Conservation (phyloP, 2,113 vertebrate genomes). For the Carassius gibelio region DNA sequence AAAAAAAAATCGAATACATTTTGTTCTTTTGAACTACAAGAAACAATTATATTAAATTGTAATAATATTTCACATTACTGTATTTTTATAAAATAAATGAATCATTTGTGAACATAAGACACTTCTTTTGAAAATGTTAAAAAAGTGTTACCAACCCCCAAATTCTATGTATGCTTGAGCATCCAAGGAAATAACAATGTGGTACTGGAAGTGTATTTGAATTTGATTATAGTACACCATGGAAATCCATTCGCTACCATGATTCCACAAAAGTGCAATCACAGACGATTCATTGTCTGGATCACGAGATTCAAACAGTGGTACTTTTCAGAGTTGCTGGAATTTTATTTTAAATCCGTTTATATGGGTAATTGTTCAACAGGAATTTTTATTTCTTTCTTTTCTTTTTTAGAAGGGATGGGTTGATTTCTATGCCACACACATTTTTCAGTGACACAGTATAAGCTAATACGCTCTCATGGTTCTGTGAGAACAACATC, state of each 20-base stretch:
- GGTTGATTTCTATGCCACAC: neutral
- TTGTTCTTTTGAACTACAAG: no score
- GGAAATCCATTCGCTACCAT: constrained; percentile 2
- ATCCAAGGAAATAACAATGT: constrained; percentile 31
- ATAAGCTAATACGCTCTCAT: constrained; percentile 43
- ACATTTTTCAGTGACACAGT: constrained; percentile 12
- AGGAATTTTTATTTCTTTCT: no score
- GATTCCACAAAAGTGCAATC: constrained; percentile 18
- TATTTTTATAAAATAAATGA: no score
- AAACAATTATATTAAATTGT: no score
- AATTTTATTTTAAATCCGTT: constrained; percentile 24
- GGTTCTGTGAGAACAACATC: constrained; percentile 32
- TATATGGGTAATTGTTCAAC: neutral
- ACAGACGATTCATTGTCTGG: neutral
- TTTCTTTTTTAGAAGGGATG: no score
- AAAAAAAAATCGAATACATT: neutral
- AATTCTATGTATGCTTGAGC: constrained; percentile 3
- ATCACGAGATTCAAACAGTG: constrained; percentile 29
- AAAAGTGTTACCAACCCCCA: neutral
- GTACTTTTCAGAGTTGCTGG: constrained; percentile 10
- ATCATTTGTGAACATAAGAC: no score
- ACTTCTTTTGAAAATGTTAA: no score
- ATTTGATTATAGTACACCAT: neutral
- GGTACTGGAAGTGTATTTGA: constrained; percentile 26
- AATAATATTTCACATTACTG: no score